Conservation (phyloP, 35 echinoderm and acorn worm species). For the Ptychodera flava region DNA sequence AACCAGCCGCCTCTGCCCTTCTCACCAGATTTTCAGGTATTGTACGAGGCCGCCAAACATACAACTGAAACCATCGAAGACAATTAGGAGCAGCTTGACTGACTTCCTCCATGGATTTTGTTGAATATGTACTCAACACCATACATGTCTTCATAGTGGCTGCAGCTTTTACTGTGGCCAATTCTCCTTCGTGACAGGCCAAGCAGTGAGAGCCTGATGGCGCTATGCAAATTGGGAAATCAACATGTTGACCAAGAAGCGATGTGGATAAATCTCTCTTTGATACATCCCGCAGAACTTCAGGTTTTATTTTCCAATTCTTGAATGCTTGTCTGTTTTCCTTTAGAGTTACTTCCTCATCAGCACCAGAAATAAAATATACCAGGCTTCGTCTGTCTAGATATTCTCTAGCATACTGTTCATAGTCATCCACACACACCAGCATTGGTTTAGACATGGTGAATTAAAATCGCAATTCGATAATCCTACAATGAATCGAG, state of each 20-base stretch:
- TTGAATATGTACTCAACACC: conserved; percentile 67
- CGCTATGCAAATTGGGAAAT: conserved; percentile 52
- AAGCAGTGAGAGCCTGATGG: conserved; percentile 57
- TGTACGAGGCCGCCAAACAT: too few species aligned
- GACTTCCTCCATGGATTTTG: conserved; percentile 72
- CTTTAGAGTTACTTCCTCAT: conserved; percentile 59
- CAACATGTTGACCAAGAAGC: conserved; percentile 47
- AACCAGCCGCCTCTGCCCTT: too few species aligned
- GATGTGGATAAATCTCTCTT: conserved; percentile 55
- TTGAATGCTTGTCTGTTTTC: conserved; percentile 69
- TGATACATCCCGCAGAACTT: too few species aligned
- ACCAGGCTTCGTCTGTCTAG: conserved; percentile 44
- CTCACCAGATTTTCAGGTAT: too few species aligned
- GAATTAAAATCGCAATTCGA: too few species aligned
- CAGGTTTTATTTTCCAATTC: conserved; percentile 60
- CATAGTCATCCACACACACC: too few species aligned
- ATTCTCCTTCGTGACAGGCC: conserved; percentile 26
- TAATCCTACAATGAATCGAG: too few species aligned
- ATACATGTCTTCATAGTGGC: conserved; percentile 31
- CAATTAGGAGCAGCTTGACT: conserved; percentile 50
- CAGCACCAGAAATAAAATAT: conserved; percentile 68
- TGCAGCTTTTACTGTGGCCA: conserved; percentile 39
- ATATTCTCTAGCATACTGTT: conserved; percentile 38
- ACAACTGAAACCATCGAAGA: conserved; percentile 67
- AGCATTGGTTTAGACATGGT: too few species aligned